Evolutionary conservation across 2,888 invertebrate genomes (phyloP), one percentile per base, ranked within the genome.

Genomic region (Idaea dimidiata): DNA sequence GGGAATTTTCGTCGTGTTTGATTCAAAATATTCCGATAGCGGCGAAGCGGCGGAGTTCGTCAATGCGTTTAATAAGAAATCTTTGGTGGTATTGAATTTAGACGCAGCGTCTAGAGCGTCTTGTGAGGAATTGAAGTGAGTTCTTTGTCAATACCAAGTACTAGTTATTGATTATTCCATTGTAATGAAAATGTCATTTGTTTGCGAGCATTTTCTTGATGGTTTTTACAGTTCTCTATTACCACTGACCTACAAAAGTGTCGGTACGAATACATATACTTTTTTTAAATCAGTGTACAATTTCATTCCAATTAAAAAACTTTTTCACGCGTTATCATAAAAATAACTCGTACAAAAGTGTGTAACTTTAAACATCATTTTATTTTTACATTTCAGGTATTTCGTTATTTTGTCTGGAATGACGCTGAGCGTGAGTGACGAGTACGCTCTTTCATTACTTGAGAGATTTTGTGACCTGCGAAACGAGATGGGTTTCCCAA

Each of bases 51-150:
- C 62, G 56, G 64, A 72, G 57, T 70, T 66, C 65, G 61, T 63
- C 31, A 64, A 58, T n/a, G 59, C 62, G 55, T 67, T 59, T 65
- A 79, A 81, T 70, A 76, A 79, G 56, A 76, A 69, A n/a, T 70
- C 72, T 8, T 58, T 66, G 64, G 66, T 77, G 33, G 78, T 82
- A 17, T 70, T 78, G 59, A 85, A 84, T 74, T 75, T 87, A 58
- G 84, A 86, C 69, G 62, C 78, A 63, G 71, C 72, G 55, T 79
- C 83, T 8, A 76, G 82, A 62, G 78, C n/a, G n/a, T n/a, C 78
- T 65, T 84, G 81, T 62, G 66, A 65, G 31, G 78, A 80, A 56
- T 65, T 86, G n/a, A 80, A 78, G 84, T 85, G 71, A 70, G 72
- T 72, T n/a, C 18, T 57, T 17, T 57, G 17, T 18, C 18, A 57